Base-by-base conservation (phyloP, 2,888 invertebrate genomes). In the Drosophila kambysellisi region DNA sequence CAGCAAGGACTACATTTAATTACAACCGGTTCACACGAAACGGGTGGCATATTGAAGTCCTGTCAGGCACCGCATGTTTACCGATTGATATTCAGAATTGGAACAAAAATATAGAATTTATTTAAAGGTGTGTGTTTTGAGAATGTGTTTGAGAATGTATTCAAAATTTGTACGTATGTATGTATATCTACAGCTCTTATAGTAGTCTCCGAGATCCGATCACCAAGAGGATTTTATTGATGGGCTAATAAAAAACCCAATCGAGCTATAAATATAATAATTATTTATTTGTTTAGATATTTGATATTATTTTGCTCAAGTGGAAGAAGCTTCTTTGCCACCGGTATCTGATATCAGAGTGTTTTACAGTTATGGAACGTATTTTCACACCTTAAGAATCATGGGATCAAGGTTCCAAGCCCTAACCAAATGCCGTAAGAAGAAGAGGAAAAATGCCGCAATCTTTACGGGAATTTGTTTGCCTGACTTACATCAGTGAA, bases 1-100 rank as follows among this genome's bases (percentile, higher is more conserved):
- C n/a, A 29, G 37, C 29, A 17, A 29, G 17, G 37, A 54, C 54
- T 37, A 54, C 46, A 46, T 46, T 25, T 46, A 46, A 46, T 46
- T 46, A 46, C 25, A 25, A 25, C 25, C 2, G 20, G 25, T 25
- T 46, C 25, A 46, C 46, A 46, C 25, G 46, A 25, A 46, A 46
- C 4, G 46, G 46, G 25, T 20, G 25, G 46, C 0, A 15, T 15
- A 25, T 25, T 25, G 8, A 25, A 25, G 25, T 8, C 7, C 46
- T 25, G 46, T 7, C 15, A 3, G 46, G 25, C 25, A 46, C 4
- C n/a, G 9, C n/a, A 4, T 41, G 4, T n/a, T n/a, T 4, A 41
- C n/a, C 4, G 20, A 46, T 25, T 15, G 6, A 20, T 46, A 20
- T 46, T 25, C 12, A 25, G 46, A 4, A 15, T 25, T 7, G 46